These are phyloP conservation scores for Gymnodraco acuticeps DNA, from an alignment of 2,797 vertebrate species.

Conservation along the genomic window DNA sequence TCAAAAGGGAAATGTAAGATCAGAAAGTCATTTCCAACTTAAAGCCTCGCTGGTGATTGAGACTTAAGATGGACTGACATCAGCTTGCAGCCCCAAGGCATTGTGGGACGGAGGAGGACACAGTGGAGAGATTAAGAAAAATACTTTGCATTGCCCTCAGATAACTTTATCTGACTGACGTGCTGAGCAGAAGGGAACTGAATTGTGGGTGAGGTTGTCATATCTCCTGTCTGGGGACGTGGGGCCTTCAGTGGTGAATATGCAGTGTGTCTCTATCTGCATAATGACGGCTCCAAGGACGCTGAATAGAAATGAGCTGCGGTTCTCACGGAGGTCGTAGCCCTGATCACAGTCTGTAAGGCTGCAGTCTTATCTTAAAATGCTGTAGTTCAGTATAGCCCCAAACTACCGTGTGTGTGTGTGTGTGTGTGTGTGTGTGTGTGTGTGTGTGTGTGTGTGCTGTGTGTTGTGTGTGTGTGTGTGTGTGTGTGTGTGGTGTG, in stretches of 20 bases:
- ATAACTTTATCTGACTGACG: slow-evolving; percentile 68
- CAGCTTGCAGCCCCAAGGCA: slow-evolving; percentile 55
- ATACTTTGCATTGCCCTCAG: slow-evolving; percentile 61
- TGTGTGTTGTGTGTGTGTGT: too few species aligned
- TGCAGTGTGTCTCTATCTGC: slow-evolving; percentile 56
- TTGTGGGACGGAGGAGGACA: slow-evolving; percentile 57
- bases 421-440: too few species aligned
- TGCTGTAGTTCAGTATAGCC: slow-evolving; percentile 29
- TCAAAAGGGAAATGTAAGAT: slow-evolving; percentile 46
- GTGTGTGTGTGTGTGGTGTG: too few species aligned
- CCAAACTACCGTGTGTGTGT: too few species aligned
- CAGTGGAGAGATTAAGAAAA: slow-evolving; percentile 68
- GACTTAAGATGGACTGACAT: slow-evolving; percentile 68
- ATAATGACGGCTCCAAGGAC: slow-evolving; percentile 57
- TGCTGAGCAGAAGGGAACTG: slow-evolving; percentile 47
- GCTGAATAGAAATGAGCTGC: slow-evolving; percentile 64
- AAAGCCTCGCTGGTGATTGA: slow-evolving; percentile 67
- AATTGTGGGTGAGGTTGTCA: slow-evolving; percentile 42
- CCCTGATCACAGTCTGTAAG: slow-evolving; percentile 65
- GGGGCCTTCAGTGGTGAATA: slow-evolving; percentile 55
- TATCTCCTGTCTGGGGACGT: slow-evolving; percentile 64
- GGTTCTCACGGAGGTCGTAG: slow-evolving; percentile 62
- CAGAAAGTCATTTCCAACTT: slow-evolving; percentile 73
- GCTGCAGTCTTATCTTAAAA: slow-evolving; percentile 49
- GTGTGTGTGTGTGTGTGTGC: too few species aligned